Evolutionary conservation across 2,888 invertebrate species (phyloP), one percentile per base, ranked within the genome.

Genomic region (Drosophila atripex): DNA sequence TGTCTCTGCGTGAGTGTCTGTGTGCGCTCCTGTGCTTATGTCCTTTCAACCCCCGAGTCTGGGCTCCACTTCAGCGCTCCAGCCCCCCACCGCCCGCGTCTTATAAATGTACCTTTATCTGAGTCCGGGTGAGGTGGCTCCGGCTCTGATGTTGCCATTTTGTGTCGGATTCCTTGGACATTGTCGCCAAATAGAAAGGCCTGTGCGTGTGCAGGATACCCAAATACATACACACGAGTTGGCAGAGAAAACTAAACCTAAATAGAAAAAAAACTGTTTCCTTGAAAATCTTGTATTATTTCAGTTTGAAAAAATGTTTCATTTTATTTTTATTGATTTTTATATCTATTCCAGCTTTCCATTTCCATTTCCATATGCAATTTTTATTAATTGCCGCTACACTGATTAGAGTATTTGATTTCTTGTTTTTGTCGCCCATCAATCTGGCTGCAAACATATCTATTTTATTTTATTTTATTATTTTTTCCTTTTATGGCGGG

Each of bases 161-260:
- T 70, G 70, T 54, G 71, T 45, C 28, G 55, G 47, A 64, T 78
- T 73, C 71, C 82, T 80, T 80, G 79, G 78, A 82, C 82, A 71
- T 74, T 85, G 86, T 80, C 80, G 79, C 77, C 83, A 77, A 84
- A 83, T 83, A 77, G 78, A 74, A 57, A 61, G 38, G 55, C 53
- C 68, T 55, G 50, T 72, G 71, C 61, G 59, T 79, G 55, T 68
- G 50, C 38, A 64, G 28, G 38, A 51, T 55, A 32, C 39, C 46
- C 30, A 64, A 52, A 64, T 55, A 56, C 30, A 41, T 59, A 43
- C 45, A 56, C 41, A 54, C 6, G 2, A 39, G 11, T 1, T 1
- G 14, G 39, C 14, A 39, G 14, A 16, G 16, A 39, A 14, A 14
- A 16, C 16, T 18, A 11, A 16, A 16, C 18, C 21, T 43, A 6